Percentiles rank a stretch among this genome's conserved stretches.
Conservation (phyloP, 2,113 vertebrate genomes). For the Chlorodrepanis virens region DNA sequence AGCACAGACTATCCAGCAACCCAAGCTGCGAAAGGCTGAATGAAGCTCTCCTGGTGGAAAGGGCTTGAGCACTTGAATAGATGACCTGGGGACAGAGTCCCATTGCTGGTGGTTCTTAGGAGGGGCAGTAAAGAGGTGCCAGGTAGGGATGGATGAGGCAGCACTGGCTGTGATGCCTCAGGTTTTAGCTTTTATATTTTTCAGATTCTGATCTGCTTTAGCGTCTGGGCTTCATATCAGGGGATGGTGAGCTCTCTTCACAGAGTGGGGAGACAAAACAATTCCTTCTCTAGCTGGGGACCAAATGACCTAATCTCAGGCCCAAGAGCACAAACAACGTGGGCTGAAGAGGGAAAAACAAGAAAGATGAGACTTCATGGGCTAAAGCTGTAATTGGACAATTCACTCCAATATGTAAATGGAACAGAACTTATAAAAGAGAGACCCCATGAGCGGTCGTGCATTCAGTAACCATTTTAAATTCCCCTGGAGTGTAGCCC, state of each 20-base stretch:
- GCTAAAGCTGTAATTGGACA: neutral
- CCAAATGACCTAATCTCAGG: neutral
- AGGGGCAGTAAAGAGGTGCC: neutral
- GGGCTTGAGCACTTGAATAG: too few relatives aligned
- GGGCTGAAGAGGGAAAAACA: neutral
- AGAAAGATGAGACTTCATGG: accelerated
- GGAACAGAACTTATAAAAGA: neutral
- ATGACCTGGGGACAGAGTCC: neutral
- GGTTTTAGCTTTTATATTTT: neutral
- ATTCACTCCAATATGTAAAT: neutral
- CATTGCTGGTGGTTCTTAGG: accelerated
- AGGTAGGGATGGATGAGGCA: neutral
- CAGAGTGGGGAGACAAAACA: neutral
- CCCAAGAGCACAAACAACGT: neutral
- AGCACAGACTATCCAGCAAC: neutral
- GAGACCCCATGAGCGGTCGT: accelerated
- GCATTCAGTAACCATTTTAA: neutral
- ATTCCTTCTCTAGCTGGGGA: neutral
- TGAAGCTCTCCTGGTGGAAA: neutral
- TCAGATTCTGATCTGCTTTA: neutral
- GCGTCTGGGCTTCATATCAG: neutral
- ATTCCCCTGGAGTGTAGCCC: neutral
- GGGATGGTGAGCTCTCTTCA: neutral
- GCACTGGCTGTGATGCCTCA: neutral
- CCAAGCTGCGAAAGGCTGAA: neutral